Conservation (phyloP, 1,140 invertebrate genomes). For the Zaprionus davidi region DNA sequence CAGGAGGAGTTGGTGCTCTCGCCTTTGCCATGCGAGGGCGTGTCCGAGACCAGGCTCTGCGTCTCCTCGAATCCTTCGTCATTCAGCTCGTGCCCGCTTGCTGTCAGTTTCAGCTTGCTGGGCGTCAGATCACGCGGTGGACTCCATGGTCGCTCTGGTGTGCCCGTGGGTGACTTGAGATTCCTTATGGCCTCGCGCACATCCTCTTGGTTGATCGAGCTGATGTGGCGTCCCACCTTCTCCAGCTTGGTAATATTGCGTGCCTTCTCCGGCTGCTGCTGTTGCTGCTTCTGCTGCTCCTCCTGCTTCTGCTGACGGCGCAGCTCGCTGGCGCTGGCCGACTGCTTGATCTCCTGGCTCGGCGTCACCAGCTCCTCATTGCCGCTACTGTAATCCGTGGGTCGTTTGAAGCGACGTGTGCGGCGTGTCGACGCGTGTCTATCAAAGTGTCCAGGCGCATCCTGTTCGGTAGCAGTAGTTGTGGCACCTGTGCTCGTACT, state of each 20-base stretch:
- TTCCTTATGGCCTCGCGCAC: constrained; percentile 87
- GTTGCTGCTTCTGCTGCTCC: constrained; percentile 29
- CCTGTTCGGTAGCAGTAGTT: constrained; percentile 76
- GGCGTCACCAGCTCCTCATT: constrained; percentile 85
- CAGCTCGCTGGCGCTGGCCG: constrained; percentile 86
- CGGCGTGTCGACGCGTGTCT: constrained; percentile 91
- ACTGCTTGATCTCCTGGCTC: constrained; percentile 58
- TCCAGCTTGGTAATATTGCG: constrained; percentile 84
- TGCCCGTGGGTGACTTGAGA: constrained; percentile 86
- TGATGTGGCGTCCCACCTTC: constrained; percentile 84
- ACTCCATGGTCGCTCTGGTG: constrained; percentile 86
- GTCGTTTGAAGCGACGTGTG: constrained; percentile 92
- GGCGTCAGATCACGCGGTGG: constrained; percentile 75
- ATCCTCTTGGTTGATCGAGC: constrained; percentile 88
- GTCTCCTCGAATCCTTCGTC: constrained; percentile 96
- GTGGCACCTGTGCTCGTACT: constrained; percentile 37
- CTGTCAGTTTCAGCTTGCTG: constrained; percentile 51
- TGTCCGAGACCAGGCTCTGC: constrained; percentile 93
- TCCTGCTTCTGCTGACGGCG: constrained; percentile 83
- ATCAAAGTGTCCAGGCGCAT: constrained; percentile 91
- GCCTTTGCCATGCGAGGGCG: constrained; percentile 89
- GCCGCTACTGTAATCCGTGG: constrained; percentile 86
- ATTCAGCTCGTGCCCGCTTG: constrained; percentile 88
- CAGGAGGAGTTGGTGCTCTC: constrained; percentile 87
- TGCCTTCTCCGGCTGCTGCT: constrained; percentile 47